Evolutionary conservation across 2,113 vertebrate genomes (phyloP).

Genomic region (Epinephelus fuscoguttatus): DNA sequence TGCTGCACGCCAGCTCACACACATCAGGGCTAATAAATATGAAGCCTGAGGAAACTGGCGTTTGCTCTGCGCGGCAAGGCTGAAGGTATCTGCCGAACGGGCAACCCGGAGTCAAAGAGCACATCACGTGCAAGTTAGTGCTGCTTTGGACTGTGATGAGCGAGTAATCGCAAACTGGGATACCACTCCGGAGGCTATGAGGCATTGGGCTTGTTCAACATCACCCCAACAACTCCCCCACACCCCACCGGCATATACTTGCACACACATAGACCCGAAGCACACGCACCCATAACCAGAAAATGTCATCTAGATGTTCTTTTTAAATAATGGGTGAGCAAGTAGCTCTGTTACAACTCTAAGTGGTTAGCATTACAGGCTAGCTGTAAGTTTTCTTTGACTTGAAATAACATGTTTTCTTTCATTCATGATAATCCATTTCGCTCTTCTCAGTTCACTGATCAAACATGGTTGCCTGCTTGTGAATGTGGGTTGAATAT

Average conservation of each 20-base stretch:
- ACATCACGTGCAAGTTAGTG: conserved; percentile 43
- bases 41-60: conserved; percentile 63
- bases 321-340: conserved; percentile 58
- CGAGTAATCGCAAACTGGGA: conserved; percentile 54
- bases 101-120: conserved; percentile 53
- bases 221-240: background rate
- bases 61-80: conserved; percentile 36
- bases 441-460: conserved; percentile 30
- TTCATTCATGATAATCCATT: conserved; percentile 35
- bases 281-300: conserved; percentile 36
- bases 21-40: conserved; percentile 77
- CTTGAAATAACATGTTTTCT: conserved; percentile 14
- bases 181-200: conserved; percentile 31
- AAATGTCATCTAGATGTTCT: conserved; percentile 60
- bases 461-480: conserved; percentile 26
- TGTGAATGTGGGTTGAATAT: conserved; percentile 9
- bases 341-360: conserved; percentile 10
- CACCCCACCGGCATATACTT: conserved; percentile 10
- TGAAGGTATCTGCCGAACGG: conserved; percentile 60
- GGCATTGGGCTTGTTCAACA: conserved; percentile 34
- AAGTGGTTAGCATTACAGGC: conserved; percentile 23
- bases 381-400: conserved; percentile 17
- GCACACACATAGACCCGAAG: conserved; percentile 19
- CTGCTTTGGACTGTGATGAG: conserved; percentile 63
- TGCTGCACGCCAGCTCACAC: conserved; percentile 68